Base-by-base conservation (phyloP, 2,797 vertebrate genomes). In the Pantherophis vulpinus region DNA sequence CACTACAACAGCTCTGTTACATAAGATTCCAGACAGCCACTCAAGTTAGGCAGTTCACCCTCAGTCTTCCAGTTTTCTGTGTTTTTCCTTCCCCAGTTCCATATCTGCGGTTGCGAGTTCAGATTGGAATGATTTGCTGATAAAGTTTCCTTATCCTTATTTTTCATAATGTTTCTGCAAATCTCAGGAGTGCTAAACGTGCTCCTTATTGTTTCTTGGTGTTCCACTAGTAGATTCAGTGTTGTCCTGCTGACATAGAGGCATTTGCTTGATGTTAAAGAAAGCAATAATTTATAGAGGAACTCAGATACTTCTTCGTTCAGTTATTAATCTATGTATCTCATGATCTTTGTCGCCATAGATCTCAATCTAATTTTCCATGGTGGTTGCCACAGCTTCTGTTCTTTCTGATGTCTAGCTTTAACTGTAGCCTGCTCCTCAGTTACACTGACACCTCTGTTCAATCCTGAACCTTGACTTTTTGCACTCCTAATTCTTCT, bases 391-490 rank as follows among this genome's bases (percentile, higher is more conserved):
- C 29, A 59, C 37, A 87, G 32, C 55, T 27, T 63, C 18, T 32
- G 12, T 47, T 87, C 54, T n/a, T 59, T 87, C 29, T 9, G 54
- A 27, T 66, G 88, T 63, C 47, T 18, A 23, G 60, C 14, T 59
- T 14, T 74, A 87, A 51, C 23, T 56, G 6, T 88, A 29, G 25
- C 5, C 47, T 63, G 59, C 55, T 87, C 56, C 54, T 60, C 83
- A 6, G 14, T 13, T 56, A 61, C 20, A 13, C 27, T 3, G 11
- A 61, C n/a, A 32, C 16, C 89, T 58, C 93, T 27, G 27, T 92
- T 88, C 27, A 58, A n/a, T 1, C 55, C 32, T 91, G n/a, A 90
- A 89, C 91, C 92, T 95, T 90, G 20, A 29, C 86, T 1, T 93
- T 90, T 0, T 93, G 83, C 14, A 93, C 91, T 42, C 74, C 27